Percentiles rank a stretch among this genome's conserved stretches.
These are phyloP conservation scores for Anarsia innoxiella DNA, from an alignment of 2,888 invertebrate genomes.

Conservation along the genomic window DNA sequence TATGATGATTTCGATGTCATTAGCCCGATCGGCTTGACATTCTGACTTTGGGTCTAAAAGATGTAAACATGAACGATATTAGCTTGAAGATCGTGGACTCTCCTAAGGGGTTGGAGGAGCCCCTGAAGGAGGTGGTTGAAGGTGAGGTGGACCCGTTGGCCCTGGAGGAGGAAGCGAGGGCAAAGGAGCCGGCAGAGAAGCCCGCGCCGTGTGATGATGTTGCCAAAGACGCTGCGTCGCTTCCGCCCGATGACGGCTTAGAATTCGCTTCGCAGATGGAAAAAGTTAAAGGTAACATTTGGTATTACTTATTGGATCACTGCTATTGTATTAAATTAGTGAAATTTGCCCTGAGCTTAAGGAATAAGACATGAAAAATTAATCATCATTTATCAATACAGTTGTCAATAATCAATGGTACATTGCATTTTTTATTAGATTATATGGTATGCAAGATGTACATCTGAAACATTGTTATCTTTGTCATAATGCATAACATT, in stretches of 20 bases:
- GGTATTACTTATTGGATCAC: no score
- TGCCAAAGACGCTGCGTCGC: slow-evolving; percentile 73
- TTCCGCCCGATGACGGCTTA: no score
- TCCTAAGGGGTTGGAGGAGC: slow-evolving; percentile 49
- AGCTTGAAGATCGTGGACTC: slow-evolving; percentile 65
- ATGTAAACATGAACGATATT: slow-evolving; percentile 75
- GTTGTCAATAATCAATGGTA: no score
- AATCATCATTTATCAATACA: no score
- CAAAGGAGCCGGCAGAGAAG: slow-evolving; percentile 31
- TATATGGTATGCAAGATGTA: no score
- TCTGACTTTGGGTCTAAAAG: slow-evolving; percentile 62
- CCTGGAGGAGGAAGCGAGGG: slow-evolving; percentile 37
- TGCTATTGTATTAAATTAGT: no score
- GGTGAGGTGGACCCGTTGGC: slow-evolving; percentile 63
- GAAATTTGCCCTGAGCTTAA: no score
- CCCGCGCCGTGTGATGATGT: slow-evolving; percentile 62
- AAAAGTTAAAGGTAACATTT: slow-evolving; percentile 35
- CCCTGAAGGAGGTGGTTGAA: slow-evolving; percentile 37
- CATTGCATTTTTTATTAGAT: no score
- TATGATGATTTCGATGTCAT: slow-evolving; percentile 55
- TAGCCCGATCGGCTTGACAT: slow-evolving; percentile 58
- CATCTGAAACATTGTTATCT: no score
- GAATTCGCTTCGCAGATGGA: slow-evolving; percentile 11
- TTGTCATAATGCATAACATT: no score
- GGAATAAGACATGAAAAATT: no score